Base-by-base conservation (phyloP, 2,888 invertebrate species). In the Ypsolopha scabrella region DNA sequence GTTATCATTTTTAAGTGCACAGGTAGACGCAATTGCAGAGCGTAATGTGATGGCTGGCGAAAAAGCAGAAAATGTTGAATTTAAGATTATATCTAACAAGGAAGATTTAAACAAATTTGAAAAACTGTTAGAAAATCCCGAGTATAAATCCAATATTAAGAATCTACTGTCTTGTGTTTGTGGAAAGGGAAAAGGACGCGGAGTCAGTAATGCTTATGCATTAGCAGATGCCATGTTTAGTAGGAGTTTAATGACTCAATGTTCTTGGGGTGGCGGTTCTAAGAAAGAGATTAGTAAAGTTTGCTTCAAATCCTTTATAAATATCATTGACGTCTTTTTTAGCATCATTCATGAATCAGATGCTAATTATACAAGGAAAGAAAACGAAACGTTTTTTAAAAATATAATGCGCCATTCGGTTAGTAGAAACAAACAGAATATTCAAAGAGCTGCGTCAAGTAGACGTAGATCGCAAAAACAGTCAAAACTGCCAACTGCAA, bases 201-300 rank as follows among this genome's bases (percentile, higher is more conserved):
- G 41, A 14, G 24, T 49, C 41, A 49, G 49, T 41, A 49, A 49
- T 41, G 49, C 41, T 49, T 49, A 49, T 49, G 13, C 49, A 49
- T 49, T 6, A 14, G 48, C 37, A 48, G 48, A 48, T 44, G 48
- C 48, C 10, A 49, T 49, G 49, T 53, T 53, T 53, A 51, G 38
- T 9, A 53, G 53, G 47, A 34, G 39, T 48, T 53, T 53, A 34
- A 53, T 53, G 53, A 53, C 53, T n/a, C 48, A 48, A 51, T 53
- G 53, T 51, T 53, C 53, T 51, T 49, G 49, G 49, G 48, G 41
- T 53, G 51, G 51, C 43, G 53, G 53, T 48, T 53, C 53, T 34
- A 53, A 53, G 37, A 48, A 41, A 43, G 39, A 48, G 39, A 53
- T 48, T 36, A 51, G 45, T 41, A 51, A 53, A 51, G 33, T 53